Evolutionary conservation across 2,888 invertebrate species (phyloP).

Genomic region (Selenia dentaria): DNA sequence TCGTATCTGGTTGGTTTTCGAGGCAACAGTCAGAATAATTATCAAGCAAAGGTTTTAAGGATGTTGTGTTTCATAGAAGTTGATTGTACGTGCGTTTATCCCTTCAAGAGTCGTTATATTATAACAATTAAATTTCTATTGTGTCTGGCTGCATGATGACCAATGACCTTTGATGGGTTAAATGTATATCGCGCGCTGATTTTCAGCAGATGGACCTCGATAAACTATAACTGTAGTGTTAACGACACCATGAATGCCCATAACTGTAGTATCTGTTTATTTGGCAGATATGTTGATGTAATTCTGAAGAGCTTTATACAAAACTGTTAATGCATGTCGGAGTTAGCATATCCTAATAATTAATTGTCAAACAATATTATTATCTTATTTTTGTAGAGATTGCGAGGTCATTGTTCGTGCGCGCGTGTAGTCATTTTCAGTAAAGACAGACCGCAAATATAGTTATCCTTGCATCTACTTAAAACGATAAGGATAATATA

Average conservation of each 20-base stretch:
- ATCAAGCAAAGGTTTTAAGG: neutral
- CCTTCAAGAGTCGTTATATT: too few species aligned
- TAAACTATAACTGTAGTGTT: slow-evolving; percentile 57
- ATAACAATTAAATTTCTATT: too few species aligned
- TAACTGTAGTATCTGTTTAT: slow-evolving; percentile 10
- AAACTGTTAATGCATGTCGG: neutral
- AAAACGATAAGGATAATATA: too few species aligned
- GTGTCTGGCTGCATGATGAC: too few species aligned
- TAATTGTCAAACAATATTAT: neutral
- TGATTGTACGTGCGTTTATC: too few species aligned
- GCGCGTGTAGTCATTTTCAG: neutral
- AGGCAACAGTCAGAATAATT: neutral
- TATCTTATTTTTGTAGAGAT: neutral
- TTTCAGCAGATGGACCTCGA: slow-evolving; percentile 51
- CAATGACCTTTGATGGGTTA: slow-evolving; percentile 36
- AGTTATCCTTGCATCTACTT: too few species aligned
- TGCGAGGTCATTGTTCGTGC: neutral
- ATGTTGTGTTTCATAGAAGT: too few species aligned
- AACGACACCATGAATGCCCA: slow-evolving; percentile 42
- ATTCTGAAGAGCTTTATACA: neutral
- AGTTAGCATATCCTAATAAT: neutral
- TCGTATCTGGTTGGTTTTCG: neutral
- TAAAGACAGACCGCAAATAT: too few species aligned
- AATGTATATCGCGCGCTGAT: slow-evolving; percentile 38
- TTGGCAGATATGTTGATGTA: neutral